A percentile compares a stretch with the other conserved stretches of the same genome.
Evolutionary conservation across 2,797 vertebrate species (phyloP).

Genomic region (Pelochelys cantorii): DNA sequence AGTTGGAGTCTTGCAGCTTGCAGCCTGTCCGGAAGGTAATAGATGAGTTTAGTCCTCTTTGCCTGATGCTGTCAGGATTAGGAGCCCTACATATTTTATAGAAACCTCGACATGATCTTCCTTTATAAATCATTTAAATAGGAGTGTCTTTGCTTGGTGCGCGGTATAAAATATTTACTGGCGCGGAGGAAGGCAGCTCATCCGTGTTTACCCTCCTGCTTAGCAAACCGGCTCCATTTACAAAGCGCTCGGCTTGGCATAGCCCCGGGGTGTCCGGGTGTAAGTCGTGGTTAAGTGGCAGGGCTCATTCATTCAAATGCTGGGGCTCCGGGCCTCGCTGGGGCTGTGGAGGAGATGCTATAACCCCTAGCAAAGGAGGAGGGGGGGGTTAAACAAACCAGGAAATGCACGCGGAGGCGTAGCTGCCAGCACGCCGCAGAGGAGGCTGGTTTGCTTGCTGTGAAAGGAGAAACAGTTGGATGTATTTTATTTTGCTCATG

Average conservation of each 20-base stretch:
- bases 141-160: slow-evolving; percentile 68
- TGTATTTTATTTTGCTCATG: not conserved
- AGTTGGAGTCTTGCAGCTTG: slow-evolving; percentile 47
- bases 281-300: not conserved
- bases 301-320: not conserved
- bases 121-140: slow-evolving; percentile 76
- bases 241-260: slow-evolving; percentile 33
- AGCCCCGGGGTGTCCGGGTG: not conserved
- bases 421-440: not conserved
- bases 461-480: not conserved
- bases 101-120: slow-evolving; percentile 69
- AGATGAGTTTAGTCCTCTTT: slow-evolving; percentile 64
- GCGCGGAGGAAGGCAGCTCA: slow-evolving; percentile 49
- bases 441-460: not conserved
- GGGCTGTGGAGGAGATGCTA: not conserved
- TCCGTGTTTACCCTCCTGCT: slow-evolving; percentile 52
- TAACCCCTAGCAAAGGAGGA: not conserved
- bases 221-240: not conserved
- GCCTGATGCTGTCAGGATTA: slow-evolving; percentile 74
- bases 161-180: slow-evolving; percentile 64
- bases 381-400: not conserved
- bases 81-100: slow-evolving; percentile 77
- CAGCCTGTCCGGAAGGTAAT: slow-evolving; percentile 67
- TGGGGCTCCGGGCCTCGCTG: not conserved
- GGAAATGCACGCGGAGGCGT: not conserved